These are phyloP conservation scores for Eristalinus aeneus DNA, from an alignment of 2,888 invertebrate species.

Conservation along the genomic window DNA sequence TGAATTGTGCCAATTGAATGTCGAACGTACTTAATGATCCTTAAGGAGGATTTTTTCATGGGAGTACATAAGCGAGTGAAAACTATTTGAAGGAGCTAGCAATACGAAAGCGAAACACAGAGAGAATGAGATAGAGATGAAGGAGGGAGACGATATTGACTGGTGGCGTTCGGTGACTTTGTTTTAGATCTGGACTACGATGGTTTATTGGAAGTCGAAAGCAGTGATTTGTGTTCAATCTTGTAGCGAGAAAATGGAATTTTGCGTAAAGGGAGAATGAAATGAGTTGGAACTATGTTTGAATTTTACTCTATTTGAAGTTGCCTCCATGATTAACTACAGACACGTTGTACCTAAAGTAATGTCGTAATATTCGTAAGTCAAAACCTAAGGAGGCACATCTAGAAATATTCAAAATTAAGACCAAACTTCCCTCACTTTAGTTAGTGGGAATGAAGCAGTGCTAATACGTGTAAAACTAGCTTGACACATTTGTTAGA, in stretches of 20 bases:
- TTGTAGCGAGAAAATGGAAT: not conserved
- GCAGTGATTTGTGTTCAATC: not conserved
- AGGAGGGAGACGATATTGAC: not conserved
- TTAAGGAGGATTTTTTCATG: not conserved
- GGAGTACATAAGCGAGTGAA: constrained; percentile 29
- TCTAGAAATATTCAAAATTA: too few relatives aligned
- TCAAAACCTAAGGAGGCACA: too few relatives aligned
- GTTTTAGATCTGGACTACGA: not conserved
- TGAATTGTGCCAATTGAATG: constrained; percentile 56
- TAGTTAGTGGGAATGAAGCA: too few relatives aligned
- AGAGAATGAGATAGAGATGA: not conserved
- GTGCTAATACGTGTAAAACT: too few relatives aligned
- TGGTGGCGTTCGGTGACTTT: not conserved
- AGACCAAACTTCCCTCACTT: too few relatives aligned
- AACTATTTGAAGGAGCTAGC: not conserved
- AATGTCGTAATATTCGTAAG: too few relatives aligned
- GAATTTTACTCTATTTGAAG: too few relatives aligned
- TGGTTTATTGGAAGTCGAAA: not conserved
- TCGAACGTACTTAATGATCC: constrained; percentile 20
- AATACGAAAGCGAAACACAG: not conserved
- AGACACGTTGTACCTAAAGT: too few relatives aligned
- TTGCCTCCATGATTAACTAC: too few relatives aligned
- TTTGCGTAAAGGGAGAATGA: too few relatives aligned
- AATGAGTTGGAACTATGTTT: too few relatives aligned
- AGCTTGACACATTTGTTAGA: too few relatives aligned